Base-by-base conservation (phyloP, 2,797 vertebrate genomes). In the Poeciliopsis turneri region DNA sequence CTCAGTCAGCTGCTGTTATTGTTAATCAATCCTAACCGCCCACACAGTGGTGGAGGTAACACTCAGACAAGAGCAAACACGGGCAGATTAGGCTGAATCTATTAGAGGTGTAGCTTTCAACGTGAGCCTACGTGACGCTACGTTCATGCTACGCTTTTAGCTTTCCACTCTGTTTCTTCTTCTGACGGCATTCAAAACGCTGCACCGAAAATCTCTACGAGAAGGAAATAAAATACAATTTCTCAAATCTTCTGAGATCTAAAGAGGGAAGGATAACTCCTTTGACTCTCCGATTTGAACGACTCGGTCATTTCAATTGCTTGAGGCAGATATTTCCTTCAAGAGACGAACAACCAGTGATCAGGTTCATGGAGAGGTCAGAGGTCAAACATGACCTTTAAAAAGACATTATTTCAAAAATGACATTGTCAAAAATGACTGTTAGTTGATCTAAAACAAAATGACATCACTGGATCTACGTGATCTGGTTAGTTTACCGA, bases 1-100 rank as follows among this genome's bases (percentile, higher is more conserved):
- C 81, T 79, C 83, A 77, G 87, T 94, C 89, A 90, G 90, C 86
- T 90, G 91, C 87, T 92, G 90, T 92, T 93, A 90, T 92, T 93
- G 92, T 94, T 91, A 90, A 93, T 92, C 91, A 92, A 91, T 88
- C 85, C 69, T 82, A 90, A 93, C 85, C 88, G 78, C 82, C 88
- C 90, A 90, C 86, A 72, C 66, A 1, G 46, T n/a, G 87, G 86
- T 89, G 90, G 85, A 86, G 86, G 91, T 89, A 86, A 92, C 51
- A 72, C 78, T 43, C 74, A 82, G 80, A 89, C 85, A 85, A 94
- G 91, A 91, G 92, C 90, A 93, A 94, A 94, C 92, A 93, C 15
- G 72, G 82, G 82, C 88, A 82, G 75, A 88, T 93, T 92, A 91
- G 83, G 39, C 71, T 71, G 76, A 87, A 87, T 82, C 83, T 41